Percentiles rank a stretch among this genome's conserved stretches.
These are phyloP conservation scores for Adelosebastes latens DNA, from an alignment of 2,797 vertebrate genomes.

Conservation along the genomic window DNA sequence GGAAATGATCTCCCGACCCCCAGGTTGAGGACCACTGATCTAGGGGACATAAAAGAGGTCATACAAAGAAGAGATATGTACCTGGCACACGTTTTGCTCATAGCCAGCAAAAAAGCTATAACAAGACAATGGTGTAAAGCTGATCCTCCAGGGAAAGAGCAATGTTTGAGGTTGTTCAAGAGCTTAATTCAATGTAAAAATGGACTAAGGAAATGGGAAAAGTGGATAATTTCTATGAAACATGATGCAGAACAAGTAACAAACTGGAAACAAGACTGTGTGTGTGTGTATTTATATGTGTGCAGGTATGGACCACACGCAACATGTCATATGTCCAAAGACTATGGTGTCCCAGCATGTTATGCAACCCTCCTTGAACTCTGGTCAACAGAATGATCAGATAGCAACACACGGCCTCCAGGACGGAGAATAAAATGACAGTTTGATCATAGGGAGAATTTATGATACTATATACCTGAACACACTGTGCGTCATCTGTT, in stretches of 20 bases:
- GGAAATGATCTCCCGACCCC: no score
- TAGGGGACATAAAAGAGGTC: background rate
- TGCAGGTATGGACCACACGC: background rate
- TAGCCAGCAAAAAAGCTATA: background rate
- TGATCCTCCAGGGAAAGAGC: background rate
- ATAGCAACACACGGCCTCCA: background rate
- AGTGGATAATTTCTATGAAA: background rate
- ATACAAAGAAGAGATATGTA: background rate
- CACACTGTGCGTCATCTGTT: background rate
- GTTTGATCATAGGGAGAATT: constrained; percentile 28
- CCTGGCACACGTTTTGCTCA: background rate
- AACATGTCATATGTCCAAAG: constrained; percentile 4
- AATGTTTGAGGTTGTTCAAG: background rate
- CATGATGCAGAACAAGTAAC: background rate
- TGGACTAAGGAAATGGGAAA: background rate
- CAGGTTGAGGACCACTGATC: no score
- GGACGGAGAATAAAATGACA: background rate
- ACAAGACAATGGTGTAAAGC: background rate
- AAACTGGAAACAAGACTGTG: background rate
- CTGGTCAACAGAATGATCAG: constrained; percentile 23
- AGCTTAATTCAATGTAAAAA: background rate
- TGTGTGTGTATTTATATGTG: background rate
- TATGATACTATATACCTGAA: constrained; percentile 33
- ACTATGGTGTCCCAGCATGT: constrained; percentile 20
- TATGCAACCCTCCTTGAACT: constrained; percentile 50